Evolutionary conservation across 2,113 vertebrate genomes (phyloP), one percentile per base, ranked within the genome.

Genomic region (Rhineura floridana): DNA sequence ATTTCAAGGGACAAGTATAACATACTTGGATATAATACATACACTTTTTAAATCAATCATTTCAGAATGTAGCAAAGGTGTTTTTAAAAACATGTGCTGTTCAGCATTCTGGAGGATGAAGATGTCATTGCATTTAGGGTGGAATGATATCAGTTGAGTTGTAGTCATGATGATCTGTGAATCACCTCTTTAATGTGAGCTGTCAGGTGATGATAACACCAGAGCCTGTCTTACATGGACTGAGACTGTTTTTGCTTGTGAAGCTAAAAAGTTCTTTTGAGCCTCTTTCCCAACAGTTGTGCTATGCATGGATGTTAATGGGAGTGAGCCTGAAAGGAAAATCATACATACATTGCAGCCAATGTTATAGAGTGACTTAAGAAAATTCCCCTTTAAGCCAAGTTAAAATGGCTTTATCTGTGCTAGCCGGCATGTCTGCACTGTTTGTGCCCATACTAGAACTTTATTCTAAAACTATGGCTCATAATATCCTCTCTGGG

Each of bases 21-120:
- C n/a, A n/a, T n/a, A n/a, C 15, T 59, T 59, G 17, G 55, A 21
- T 21, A 21, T 19, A 13, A 44, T 28, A 44, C 28, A 75, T 25
- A 30, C 33, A 5, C 13, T 42, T 81, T 85, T 87, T 3, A 25
- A 84, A 48, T 75, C 39, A 89, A 92, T 90, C 87, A 87, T 19
- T 65, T 59, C 33, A 36, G 87, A 42, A 94, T 90, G 89, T 94
- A 93, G 94, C 91, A 90, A 91, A 88, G 91, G 86, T 62, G 84
- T 75, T 87, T 92, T 91, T 92, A 81, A 95, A 93, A 88, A 81
- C 28, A 89, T 92, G 90, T 36, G 12, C 1, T 17, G 52, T 55
- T 6, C 48, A 80, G 17, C 69, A 23, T 69, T 79, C 46, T n/a
- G 65, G n/a, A 46, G 28, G 12, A n/a, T 46, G 11, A 17, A 25